Conservation (phyloP, 2,888 invertebrate species). For the Meteorus colon region DNA sequence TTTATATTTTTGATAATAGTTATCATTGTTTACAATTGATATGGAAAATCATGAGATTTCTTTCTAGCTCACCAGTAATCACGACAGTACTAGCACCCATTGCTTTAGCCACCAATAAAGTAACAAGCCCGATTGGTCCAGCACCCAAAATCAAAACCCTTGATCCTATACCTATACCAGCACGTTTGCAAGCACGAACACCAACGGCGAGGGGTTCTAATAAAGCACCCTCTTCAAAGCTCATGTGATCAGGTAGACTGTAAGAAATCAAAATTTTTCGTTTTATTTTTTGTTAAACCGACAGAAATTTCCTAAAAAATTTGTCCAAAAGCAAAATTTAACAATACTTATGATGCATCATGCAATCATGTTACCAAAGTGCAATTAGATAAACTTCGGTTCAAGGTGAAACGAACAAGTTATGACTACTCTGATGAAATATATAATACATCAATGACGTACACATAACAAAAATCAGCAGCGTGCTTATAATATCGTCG, state of each 20-base stretch:
- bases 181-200: conserved; percentile 93
- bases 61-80: conserved; percentile 79
- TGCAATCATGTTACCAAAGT: neutral
- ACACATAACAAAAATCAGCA: conserved; percentile 92
- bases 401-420: neutral
- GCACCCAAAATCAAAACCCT: conserved; percentile 86
- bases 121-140: conserved; percentile 92
- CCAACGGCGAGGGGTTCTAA: conserved; percentile 95
- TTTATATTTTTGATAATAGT: neutral
- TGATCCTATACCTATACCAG: conserved; percentile 82
- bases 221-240: conserved; percentile 94
- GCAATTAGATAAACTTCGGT: conserved; percentile 8
- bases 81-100: conserved; percentile 88
- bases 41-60: neutral
- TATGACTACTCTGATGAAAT: neutral
- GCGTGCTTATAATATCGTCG: conserved; percentile 91
- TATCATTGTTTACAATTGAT: neutral
- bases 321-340: neutral
- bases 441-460: conserved; percentile 57
- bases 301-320: neutral
- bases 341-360: neutral
- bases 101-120: conserved; percentile 85
- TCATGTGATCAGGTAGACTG: conserved; percentile 91
- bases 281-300: neutral
- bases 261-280: conserved; percentile 33